Evolutionary conservation across 2,888 invertebrate species (phyloP).

Genomic region (Erannis defoliaria): DNA sequence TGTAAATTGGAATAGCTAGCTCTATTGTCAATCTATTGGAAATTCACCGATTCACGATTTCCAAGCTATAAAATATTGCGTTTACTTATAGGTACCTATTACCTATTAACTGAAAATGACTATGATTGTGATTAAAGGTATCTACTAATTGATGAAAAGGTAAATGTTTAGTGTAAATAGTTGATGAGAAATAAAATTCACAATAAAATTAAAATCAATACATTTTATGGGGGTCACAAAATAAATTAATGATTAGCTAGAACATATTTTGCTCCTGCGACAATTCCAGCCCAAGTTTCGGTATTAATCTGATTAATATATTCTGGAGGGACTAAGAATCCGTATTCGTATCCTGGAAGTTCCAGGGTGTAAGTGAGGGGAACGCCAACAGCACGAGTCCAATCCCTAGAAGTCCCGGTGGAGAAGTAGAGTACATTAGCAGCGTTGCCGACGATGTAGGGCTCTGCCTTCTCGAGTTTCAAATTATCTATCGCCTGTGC

Average conservation of each 20-base stretch:
- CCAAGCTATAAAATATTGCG: background rate
- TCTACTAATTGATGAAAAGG: no score
- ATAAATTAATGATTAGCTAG: conserved; percentile 49
- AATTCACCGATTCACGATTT: background rate
- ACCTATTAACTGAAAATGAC: no score
- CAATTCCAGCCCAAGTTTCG: conserved; percentile 88
- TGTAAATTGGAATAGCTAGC: conserved; percentile 12
- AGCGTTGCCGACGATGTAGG: conserved; percentile 86
- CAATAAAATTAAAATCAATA: background rate
- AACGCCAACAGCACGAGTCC: conserved; percentile 86
- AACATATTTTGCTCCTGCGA: conserved; percentile 68
- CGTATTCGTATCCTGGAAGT: conserved; percentile 86
- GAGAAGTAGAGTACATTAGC: conserved; percentile 86
- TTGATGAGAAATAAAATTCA: background rate
- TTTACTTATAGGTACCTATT: no score
- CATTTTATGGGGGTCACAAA: background rate
- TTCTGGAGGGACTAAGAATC: conserved; percentile 85
- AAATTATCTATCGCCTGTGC: conserved; percentile 75
- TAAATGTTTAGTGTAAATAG: background rate
- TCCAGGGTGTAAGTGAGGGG: conserved; percentile 89
- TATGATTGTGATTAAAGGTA: no score
- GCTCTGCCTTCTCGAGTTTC: conserved; percentile 69
- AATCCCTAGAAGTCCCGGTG: conserved; percentile 90
- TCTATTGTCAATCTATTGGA: conserved; percentile 24
- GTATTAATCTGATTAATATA: conserved; percentile 85